Percentiles rank a stretch among this genome's conserved stretches.
phyloP scores from a whole-genome alignment of 2,113 vertebrate genomes.

The Neopipo cinnamomea region DNA sequence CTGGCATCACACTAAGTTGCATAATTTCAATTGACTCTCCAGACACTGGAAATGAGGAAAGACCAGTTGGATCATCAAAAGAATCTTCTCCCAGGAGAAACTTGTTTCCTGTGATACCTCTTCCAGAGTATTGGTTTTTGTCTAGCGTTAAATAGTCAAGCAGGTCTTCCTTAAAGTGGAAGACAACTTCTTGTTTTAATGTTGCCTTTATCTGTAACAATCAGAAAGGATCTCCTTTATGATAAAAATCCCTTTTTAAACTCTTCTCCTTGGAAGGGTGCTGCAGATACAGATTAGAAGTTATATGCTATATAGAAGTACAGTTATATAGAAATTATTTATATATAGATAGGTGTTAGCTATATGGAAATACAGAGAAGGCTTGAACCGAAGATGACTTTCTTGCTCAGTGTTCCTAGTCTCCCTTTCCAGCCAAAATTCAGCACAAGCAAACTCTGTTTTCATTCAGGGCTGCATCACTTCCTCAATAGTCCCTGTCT shows the following conservation, averaged over 20 bases:
- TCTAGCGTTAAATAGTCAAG: background rate
- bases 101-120: background rate
- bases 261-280: background rate
- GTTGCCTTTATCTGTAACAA: background rate
- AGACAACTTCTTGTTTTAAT: background rate
- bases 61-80: background rate
- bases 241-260: background rate
- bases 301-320: background rate
- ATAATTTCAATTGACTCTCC: background rate
- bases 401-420: background rate
- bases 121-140: background rate
- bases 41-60: background rate
- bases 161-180: background rate
- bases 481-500: slow-evolving; percentile 9
- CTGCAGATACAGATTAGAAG: background rate
- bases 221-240: background rate
- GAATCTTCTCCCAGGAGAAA: background rate
- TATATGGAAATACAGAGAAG: background rate
- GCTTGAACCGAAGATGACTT: background rate
- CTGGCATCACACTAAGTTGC: background rate
- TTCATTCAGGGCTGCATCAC: background rate
- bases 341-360: background rate
- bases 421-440: background rate
- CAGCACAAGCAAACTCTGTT: background rate
- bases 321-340: background rate